Evolutionary conservation across 2,113 vertebrate genomes (phyloP).

Genomic region (Danionella cerebrum): DNA sequence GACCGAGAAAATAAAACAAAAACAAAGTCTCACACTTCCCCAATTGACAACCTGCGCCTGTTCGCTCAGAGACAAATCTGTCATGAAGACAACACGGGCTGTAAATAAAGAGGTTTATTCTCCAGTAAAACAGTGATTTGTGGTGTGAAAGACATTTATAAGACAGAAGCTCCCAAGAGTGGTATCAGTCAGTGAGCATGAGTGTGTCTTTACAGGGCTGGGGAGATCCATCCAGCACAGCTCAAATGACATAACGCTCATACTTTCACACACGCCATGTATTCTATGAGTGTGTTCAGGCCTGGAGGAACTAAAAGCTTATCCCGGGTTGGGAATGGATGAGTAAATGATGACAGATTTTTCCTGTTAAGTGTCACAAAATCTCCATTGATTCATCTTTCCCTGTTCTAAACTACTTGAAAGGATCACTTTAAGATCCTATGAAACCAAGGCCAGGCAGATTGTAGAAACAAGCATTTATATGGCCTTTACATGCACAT

Average conservation of each 20-base stretch:
- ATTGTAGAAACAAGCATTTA: too few species aligned
- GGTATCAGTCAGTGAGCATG: background rate
- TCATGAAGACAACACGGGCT: background rate
- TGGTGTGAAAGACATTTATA: conserved; percentile 1
- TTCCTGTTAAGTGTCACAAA: background rate
- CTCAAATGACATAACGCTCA: background rate
- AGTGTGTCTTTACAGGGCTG: background rate
- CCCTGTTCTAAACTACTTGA: background rate
- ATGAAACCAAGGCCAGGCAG: too few species aligned
- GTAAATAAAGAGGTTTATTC: background rate
- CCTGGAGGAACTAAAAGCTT: background rate
- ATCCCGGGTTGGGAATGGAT: background rate
- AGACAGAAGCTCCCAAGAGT: background rate
- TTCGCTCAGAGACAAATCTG: background rate
- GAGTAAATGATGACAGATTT: background rate
- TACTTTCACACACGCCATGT: background rate
- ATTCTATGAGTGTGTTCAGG: background rate
- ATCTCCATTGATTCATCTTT: background rate
- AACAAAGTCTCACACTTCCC: background rate
- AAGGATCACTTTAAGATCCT: too few species aligned
- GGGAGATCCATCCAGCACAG: background rate
- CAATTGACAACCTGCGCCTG: background rate
- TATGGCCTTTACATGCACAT: too few species aligned
- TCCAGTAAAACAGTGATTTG: conserved; percentile 12
- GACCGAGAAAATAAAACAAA: too few species aligned